Conservation (phyloP, 1,140 invertebrate species). For the Tetraneura akinire region DNA sequence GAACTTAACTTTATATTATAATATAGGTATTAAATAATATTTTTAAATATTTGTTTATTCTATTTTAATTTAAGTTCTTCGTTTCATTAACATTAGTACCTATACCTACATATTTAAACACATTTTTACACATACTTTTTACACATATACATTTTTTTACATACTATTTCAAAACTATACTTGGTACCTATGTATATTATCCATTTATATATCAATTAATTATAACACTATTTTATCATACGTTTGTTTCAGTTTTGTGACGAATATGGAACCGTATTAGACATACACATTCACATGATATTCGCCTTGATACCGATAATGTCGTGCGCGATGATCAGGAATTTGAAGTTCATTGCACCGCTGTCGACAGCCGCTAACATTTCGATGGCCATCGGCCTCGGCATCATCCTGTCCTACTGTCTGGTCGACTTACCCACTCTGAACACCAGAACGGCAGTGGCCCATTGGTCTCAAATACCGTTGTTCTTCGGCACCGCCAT, state of each 20-base stretch:
- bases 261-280: slow-evolving; percentile 63
- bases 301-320: slow-evolving; percentile 72
- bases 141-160: no score
- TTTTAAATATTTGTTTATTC: no score
- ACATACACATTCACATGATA: slow-evolving; percentile 73
- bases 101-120: no score
- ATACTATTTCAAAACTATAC: no score
- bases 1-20: no score
- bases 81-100: no score
- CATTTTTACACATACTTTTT: no score
- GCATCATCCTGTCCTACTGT: slow-evolving; percentile 78
- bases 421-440: slow-evolving; percentile 53
- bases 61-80: no score
- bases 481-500: slow-evolving; percentile 87
- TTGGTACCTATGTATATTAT: no score
- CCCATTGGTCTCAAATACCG: slow-evolving; percentile 66
- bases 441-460: slow-evolving; percentile 57
- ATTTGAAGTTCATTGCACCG: slow-evolving; percentile 80
- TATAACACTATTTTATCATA: no score
- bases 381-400: slow-evolving; percentile 71
- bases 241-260: slow-evolving; percentile 66
- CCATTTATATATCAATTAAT: no score
- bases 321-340: slow-evolving; percentile 74
- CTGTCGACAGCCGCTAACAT: slow-evolving; percentile 85
- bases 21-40: no score